Conservation (phyloP, 2,888 invertebrate genomes). For the Pristionchus japonicus region DNA sequence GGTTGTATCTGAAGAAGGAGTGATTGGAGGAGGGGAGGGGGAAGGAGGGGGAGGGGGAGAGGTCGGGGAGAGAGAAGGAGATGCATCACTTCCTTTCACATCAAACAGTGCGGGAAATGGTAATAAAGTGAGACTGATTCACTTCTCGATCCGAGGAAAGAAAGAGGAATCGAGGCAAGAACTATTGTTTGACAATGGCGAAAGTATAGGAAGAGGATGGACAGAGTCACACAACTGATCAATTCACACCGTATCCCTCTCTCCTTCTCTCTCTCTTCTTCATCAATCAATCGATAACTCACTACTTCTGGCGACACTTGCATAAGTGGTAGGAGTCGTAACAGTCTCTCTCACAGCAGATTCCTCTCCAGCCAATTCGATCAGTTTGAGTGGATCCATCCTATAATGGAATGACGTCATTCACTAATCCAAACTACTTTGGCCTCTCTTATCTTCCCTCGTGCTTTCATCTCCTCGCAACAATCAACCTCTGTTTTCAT, state of each 20-base stretch:
- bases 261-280: background rate
- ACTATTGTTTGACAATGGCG: background rate
- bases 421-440: conserved; percentile 23
- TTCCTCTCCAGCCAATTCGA: conserved; percentile 47
- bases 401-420: conserved; percentile 23
- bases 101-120: conserved; percentile 37
- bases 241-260: background rate
- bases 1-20: conserved; percentile 20
- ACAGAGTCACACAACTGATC: background rate
- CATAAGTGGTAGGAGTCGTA: conserved; percentile 23
- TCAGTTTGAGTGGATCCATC: conserved; percentile 47
- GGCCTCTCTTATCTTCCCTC: conserved; percentile 17
- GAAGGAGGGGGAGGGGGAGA: background rate
- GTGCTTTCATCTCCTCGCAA: conserved; percentile 1
- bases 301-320: conserved; percentile 37
- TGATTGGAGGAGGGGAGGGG: background rate
- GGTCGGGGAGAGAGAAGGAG: background rate
- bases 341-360: background rate
- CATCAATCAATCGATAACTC: background rate
- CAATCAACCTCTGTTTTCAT: background rate
- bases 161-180: conserved; percentile 1
- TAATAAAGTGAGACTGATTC: conserved; percentile 41
- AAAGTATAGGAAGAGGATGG: background rate
- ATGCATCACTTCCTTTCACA: conserved; percentile 35
- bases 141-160: conserved; percentile 28